These are phyloP conservation scores for Brachionus asplanchnoidis DNA, from an alignment of 1,140 invertebrate species.

Conservation along the genomic window DNA sequence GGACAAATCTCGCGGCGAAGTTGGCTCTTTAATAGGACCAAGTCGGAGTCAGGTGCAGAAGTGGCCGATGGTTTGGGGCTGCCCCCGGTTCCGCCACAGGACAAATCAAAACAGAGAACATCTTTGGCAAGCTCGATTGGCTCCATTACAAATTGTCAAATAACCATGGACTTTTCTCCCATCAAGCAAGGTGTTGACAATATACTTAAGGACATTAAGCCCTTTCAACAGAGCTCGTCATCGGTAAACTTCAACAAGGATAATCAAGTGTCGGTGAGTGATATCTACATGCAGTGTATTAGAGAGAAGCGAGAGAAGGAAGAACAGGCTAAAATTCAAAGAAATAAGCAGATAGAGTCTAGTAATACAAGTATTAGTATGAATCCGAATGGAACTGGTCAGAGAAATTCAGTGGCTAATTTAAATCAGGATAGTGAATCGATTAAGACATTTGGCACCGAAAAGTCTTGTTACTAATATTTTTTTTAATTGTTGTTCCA, in stretches of 20 bases:
- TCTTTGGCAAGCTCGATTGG: neutral
- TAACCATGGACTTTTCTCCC: neutral
- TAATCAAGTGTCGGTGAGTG: neutral
- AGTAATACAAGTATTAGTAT: neutral
- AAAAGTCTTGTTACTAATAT: neutral
- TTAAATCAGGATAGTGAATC: neutral
- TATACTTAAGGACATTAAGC: neutral
- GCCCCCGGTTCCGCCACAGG: neutral
- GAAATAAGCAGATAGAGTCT: neutral
- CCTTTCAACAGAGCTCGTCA: neutral
- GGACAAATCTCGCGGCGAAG: neutral
- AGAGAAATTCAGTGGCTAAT: neutral
- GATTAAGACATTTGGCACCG: neutral
- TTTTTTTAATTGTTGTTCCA: neutral
- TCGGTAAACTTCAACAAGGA: neutral
- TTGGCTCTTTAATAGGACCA: neutral
- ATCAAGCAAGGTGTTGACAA: neutral
- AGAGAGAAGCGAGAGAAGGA: neutral
- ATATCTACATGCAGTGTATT: neutral
- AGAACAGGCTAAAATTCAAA: neutral
- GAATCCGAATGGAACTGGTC: neutral
- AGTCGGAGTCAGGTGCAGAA: neutral
- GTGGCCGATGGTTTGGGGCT: neutral
- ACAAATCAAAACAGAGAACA: neutral
- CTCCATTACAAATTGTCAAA: neutral